phyloP scores from a whole-genome alignment of 2,113 vertebrate genomes.

The Salvelinus sp. region DNA sequence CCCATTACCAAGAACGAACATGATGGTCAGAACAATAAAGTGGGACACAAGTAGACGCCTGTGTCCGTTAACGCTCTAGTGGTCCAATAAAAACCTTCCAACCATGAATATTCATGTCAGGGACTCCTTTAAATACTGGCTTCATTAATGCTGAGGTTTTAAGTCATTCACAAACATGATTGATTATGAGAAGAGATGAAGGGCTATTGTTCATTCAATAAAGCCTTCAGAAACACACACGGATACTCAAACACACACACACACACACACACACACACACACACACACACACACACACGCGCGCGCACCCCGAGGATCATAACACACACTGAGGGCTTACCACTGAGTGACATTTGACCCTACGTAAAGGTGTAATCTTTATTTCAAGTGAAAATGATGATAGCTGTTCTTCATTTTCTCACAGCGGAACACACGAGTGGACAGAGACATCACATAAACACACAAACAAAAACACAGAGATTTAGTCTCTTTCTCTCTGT shows the following conservation, averaged over 20 bases:
- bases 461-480: constrained; percentile 17
- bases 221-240: neutral
- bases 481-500: neutral
- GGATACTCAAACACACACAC: no score
- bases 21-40: constrained; percentile 55
- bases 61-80: constrained; percentile 36
- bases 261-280: neutral
- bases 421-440: constrained; percentile 7
- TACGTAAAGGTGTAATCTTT: constrained; percentile 13
- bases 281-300: no score
- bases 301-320: no score
- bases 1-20: constrained; percentile 32
- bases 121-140: neutral
- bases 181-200: neutral
- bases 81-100: constrained; percentile 40
- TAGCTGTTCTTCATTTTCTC: constrained; percentile 50
- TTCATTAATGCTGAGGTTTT: no score
- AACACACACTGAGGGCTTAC: neutral
- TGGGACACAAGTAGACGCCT: constrained; percentile 7
- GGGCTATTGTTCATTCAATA: neutral
- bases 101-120: constrained; percentile 43
- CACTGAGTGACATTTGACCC: constrained; percentile 25
- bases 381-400: constrained; percentile 20
- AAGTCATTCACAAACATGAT: neutral
- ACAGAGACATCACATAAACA: neutral